Percentiles rank a stretch among this genome's conserved stretches.
Conservation (phyloP, 2,888 invertebrate species). For the Platycnemis pennipes region DNA sequence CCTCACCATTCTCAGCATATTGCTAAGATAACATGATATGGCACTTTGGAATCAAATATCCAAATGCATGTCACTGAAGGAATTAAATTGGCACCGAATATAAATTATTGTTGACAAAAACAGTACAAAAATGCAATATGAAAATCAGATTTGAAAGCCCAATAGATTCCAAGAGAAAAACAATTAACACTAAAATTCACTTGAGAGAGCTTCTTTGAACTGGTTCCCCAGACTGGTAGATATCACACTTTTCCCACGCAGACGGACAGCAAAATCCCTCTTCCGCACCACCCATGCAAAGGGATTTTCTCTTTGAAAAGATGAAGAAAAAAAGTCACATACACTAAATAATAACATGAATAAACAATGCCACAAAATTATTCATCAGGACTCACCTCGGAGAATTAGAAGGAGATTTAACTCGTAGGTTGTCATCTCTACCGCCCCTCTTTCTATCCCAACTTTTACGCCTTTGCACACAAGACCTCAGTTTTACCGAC, state of each 20-base stretch:
- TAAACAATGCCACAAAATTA: not conserved
- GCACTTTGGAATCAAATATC: not conserved
- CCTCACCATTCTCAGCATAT: not conserved
- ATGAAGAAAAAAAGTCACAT: not conserved
- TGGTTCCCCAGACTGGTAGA: conserved; percentile 17
- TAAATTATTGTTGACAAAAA: not conserved
- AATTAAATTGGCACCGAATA: not conserved
- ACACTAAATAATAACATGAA: not conserved
- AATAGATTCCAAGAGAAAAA: not conserved
- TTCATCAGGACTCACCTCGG: conserved; percentile 2
- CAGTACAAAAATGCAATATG: not conserved
- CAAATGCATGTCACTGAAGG: not conserved
- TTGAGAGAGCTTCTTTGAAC: conserved; percentile 33
- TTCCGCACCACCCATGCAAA: conserved; percentile 34
- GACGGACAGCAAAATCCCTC: conserved; percentile 28
- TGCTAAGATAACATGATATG: not conserved
- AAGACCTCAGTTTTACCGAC: conserved; percentile 76
- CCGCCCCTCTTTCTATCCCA: conserved; percentile 50
- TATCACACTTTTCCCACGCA: conserved; percentile 9
- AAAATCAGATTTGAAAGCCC: not conserved
- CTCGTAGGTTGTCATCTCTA: conserved; percentile 3
- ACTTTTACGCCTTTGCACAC: conserved; percentile 45
- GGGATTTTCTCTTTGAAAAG: conserved; percentile 27
- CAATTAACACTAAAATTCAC: not conserved
- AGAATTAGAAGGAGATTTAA: conserved; percentile 44